Conservation (phyloP, 2,113 vertebrate genomes). For the Charina bottae region DNA sequence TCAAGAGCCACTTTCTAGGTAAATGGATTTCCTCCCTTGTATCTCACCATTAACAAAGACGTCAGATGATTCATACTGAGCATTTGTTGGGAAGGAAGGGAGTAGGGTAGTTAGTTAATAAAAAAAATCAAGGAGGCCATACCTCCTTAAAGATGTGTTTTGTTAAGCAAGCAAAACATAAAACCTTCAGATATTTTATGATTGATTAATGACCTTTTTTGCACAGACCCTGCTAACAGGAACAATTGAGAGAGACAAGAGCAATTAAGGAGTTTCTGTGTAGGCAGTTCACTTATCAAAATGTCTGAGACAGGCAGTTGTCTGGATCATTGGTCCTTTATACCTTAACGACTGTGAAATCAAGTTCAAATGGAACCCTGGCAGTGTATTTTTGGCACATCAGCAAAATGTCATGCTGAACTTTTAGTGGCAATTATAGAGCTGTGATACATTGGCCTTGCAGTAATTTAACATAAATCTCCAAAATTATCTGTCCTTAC, state of each 20-base stretch:
- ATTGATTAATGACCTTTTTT: conserved; percentile 75
- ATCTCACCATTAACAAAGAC: conserved; percentile 1
- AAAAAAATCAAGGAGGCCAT: conserved; percentile 46
- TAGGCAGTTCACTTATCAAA: conserved; percentile 69
- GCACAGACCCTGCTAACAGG: conserved; percentile 51
- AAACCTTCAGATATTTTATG: conserved; percentile 45
- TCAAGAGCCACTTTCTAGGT: not conserved
- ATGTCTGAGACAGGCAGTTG: conserved; percentile 65
- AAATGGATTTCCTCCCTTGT: not conserved
- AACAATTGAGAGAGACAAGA: conserved; percentile 65
- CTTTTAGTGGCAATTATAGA: conserved; percentile 73
- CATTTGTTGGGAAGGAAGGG: conserved; percentile 12
- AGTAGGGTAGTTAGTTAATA: conserved; percentile 37
- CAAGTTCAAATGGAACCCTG: conserved; percentile 49
- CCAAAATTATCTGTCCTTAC: conserved; percentile 30
- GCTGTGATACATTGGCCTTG: conserved; percentile 49
- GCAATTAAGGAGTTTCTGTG: conserved; percentile 71
- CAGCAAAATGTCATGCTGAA: conserved; percentile 75
- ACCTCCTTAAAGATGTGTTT: conserved; percentile 57
- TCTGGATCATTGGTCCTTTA: conserved; percentile 65
- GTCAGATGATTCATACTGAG: conserved; percentile 30
- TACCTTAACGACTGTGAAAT: conserved; percentile 66
- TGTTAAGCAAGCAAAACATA: conserved; percentile 72
- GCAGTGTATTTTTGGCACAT: conserved; percentile 69
- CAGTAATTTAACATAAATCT: conserved; percentile 49